A percentile compares a stretch with the other conserved stretches of the same genome.
phyloP scores from a whole-genome alignment of 2,797 vertebrate genomes.

The Oophaga sylvatica region DNA sequence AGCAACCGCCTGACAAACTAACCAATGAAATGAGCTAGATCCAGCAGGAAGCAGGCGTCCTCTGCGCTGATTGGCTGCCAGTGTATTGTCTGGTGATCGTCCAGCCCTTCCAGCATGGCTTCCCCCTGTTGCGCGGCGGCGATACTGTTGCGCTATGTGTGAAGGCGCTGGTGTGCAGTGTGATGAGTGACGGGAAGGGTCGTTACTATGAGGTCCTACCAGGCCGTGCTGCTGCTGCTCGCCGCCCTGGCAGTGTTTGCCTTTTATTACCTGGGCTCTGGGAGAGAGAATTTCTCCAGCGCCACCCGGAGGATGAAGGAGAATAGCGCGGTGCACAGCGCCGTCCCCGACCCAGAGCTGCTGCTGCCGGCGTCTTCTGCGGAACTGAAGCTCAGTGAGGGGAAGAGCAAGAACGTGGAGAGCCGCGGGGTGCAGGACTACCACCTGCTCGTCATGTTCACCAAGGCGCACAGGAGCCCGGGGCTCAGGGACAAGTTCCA shows the following conservation, averaged over 20 bases:
- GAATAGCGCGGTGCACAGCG: constrained; percentile 76
- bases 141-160: neutral
- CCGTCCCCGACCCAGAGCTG: constrained; percentile 77
- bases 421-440: constrained; percentile 66
- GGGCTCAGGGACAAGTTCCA: constrained; percentile 86
- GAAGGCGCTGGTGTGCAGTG: neutral
- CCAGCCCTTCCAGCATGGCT: constrained; percentile 37
- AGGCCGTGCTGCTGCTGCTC: constrained; percentile 81
- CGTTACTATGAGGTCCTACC: constrained; percentile 83
- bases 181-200: constrained; percentile 66
- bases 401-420: constrained; percentile 63
- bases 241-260: constrained; percentile 85
- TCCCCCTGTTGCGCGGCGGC: constrained; percentile 14
- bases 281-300: constrained; percentile 89
- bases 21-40: neutral
- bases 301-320: constrained; percentile 88
- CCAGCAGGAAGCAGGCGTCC: neutral
- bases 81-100: neutral
- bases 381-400: constrained; percentile 63
- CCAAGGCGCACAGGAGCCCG: constrained; percentile 84
- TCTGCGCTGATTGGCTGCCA: constrained; percentile 10
- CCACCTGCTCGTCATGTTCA: constrained; percentile 92
- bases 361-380: constrained; percentile 68
- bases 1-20: neutral
- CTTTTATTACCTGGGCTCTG: constrained; percentile 92